Conservation (phyloP, 2,888 invertebrate genomes). For the Melieria omissa region DNA sequence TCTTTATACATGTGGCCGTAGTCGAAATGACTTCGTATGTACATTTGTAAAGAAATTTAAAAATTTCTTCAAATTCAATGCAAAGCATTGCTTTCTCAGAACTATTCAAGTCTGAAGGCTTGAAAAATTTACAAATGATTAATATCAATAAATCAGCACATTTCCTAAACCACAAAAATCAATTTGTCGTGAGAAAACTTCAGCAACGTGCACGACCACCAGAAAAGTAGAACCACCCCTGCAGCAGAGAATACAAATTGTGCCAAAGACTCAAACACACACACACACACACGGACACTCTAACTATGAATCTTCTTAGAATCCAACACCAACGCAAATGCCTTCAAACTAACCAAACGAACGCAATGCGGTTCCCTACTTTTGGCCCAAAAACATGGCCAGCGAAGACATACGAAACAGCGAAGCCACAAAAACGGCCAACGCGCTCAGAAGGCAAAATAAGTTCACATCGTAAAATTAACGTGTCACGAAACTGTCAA, state of each 20-base stretch:
- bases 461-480: constrained; percentile 31
- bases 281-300: neutral
- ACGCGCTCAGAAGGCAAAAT: too few relatives aligned
- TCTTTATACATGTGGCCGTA: too few relatives aligned
- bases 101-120: too few relatives aligned
- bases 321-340: neutral
- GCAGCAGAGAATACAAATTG: neutral
- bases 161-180: constrained; percentile 19
- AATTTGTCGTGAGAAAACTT: constrained; percentile 35
- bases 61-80: neutral
- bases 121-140: neutral
- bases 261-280: neutral
- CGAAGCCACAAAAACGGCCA: too few relatives aligned
- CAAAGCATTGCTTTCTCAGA: too few relatives aligned
- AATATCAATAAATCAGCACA: neutral
- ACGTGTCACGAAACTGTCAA: constrained; percentile 41
- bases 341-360: neutral
- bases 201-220: too few relatives aligned
- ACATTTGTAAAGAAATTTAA: too few relatives aligned
- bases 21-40: too few relatives aligned
- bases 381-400: too few relatives aligned
- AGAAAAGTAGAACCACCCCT: constrained; percentile 27
- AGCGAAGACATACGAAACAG: too few relatives aligned
- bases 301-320: neutral
- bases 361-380: too few relatives aligned